Percentiles rank a stretch among this genome's conserved stretches.
phyloP scores from a whole-genome alignment of 2,797 vertebrate genomes.

The Diglossa cyanea region DNA sequence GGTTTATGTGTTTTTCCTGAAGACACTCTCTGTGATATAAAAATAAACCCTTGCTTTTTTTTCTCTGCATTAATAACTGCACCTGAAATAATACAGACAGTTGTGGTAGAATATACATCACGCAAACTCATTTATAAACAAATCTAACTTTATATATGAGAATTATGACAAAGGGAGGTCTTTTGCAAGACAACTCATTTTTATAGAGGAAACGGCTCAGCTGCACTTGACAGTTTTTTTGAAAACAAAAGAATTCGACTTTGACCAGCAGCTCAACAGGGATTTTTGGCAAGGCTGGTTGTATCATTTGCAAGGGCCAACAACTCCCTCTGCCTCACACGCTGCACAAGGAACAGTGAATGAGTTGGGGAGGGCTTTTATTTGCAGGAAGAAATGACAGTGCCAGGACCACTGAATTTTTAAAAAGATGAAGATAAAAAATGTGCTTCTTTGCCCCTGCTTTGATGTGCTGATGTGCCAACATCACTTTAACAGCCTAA shows the following conservation, averaged over 20 bases:
- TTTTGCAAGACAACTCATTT: slow-evolving; percentile 24
- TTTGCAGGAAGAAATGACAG: slow-evolving; percentile 11
- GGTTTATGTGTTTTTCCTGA: background rate
- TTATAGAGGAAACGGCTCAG: slow-evolving; percentile 14
- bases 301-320: background rate
- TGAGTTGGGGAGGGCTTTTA: background rate
- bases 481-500: background rate
- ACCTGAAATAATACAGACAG: slow-evolving; percentile 8
- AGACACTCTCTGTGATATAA: background rate
- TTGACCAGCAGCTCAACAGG: slow-evolving; percentile 8
- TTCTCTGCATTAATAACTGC: background rate
- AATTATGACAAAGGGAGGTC: background rate
- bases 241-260: slow-evolving; percentile 29
- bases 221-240: slow-evolving; percentile 3
- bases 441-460: background rate
- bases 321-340: background rate
- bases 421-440: background rate
- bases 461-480: background rate
- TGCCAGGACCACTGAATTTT: slow-evolving; percentile 43
- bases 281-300: slow-evolving; percentile 17
- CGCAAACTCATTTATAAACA: background rate
- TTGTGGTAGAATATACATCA: background rate
- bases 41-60: background rate
- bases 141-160: slow-evolving; percentile 1
- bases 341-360: background rate